Conservation (phyloP, 2,888 invertebrate species). For the Drosophila demipolita region DNA sequence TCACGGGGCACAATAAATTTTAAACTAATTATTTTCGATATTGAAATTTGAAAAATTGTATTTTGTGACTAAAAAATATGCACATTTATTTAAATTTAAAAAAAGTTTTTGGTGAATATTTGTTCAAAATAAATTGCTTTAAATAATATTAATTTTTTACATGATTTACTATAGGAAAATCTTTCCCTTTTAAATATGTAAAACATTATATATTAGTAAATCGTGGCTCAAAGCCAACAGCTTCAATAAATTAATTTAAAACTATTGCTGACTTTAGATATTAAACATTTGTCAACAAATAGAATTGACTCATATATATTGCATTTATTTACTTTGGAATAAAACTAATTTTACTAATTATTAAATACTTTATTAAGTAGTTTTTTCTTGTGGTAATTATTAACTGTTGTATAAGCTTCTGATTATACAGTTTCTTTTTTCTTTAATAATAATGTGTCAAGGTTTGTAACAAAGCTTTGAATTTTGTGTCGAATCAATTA, state of each 20-base stretch:
- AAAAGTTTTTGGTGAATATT: not conserved
- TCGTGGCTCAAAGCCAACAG: too few relatives aligned
- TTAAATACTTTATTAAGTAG: not conserved
- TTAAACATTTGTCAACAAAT: too few relatives aligned
- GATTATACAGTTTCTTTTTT: not conserved
- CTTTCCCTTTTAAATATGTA: not conserved
- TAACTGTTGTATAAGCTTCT: not conserved
- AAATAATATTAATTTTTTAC: not conserved
- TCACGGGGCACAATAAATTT: not conserved
- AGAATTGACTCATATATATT: not conserved
- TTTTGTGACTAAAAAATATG: not conserved
- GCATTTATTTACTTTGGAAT: not conserved
- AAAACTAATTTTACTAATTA: not conserved
- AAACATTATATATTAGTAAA: not conserved
- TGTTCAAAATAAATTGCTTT: not conserved
- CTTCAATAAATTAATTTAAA: too few relatives aligned
- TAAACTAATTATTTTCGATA: slow-evolving; percentile 2
- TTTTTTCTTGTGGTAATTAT: not conserved
- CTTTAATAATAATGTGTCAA: not conserved
- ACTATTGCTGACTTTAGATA: too few relatives aligned
- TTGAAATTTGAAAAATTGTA: too few relatives aligned
- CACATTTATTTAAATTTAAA: slow-evolving; percentile 1
- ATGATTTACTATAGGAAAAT: not conserved
- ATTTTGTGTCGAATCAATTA: not conserved
- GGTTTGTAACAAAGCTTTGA: not conserved